phyloP scores from a whole-genome alignment of 2,888 invertebrate species.

The Drosophila prolongata region DNA sequence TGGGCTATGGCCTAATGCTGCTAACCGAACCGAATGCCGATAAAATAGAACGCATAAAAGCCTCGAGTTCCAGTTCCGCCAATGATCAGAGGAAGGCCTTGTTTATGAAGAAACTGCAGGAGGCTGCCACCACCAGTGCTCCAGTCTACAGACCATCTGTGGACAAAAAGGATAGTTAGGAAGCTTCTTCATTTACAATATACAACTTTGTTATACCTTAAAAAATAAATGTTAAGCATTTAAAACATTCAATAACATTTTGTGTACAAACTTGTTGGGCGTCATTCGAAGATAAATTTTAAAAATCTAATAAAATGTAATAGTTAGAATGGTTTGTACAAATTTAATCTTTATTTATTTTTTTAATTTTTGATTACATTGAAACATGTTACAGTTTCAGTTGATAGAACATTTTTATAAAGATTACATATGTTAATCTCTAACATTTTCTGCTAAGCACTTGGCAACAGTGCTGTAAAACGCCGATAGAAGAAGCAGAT shows the following conservation, averaged over 20 bases:
- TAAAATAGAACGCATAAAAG: conserved; percentile 78
- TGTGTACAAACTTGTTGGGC: too few species aligned
- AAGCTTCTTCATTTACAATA: not conserved
- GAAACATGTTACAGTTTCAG: too few species aligned
- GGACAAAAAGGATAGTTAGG: conserved; percentile 58
- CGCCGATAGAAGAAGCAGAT: not conserved
- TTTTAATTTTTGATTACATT: too few species aligned
- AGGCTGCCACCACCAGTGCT: conserved; percentile 62
- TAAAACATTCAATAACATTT: not conserved
- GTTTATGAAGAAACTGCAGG: conserved; percentile 79
- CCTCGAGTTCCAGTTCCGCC: conserved; percentile 51
- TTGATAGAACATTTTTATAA: too few species aligned
- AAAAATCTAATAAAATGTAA: too few species aligned
- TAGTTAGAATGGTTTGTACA: too few species aligned
- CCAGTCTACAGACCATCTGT: conserved; percentile 64
- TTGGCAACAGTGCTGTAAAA: conserved; percentile 17
- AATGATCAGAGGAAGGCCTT: conserved; percentile 77
- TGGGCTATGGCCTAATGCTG: conserved; percentile 87
- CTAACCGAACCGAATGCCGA: conserved; percentile 86
- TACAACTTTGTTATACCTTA: conserved; percentile 29
- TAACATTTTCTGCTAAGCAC: not conserved
- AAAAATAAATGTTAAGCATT: conserved; percentile 37
- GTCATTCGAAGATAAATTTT: too few species aligned
- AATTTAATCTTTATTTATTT: too few species aligned
- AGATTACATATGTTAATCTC: not conserved